Percentiles rank a stretch among this genome's conserved stretches.
phyloP scores from a whole-genome alignment of 2,888 invertebrate species.

The Oscheius sp. region DNA sequence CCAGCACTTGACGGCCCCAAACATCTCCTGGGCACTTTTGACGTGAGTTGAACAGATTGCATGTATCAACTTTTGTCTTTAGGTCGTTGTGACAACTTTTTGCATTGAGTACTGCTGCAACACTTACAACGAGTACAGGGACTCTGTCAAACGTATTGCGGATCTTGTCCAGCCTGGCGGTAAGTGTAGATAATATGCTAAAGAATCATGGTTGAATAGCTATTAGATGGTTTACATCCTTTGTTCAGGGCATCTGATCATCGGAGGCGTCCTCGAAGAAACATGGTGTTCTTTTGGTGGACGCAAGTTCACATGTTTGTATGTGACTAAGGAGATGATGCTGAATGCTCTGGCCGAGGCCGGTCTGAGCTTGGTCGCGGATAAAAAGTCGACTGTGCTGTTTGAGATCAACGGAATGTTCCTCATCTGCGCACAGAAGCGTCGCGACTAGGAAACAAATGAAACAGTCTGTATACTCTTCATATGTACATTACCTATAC shows the following conservation, averaged over 20 bases:
- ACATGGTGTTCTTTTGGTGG: constrained; percentile 72
- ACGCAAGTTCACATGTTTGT: constrained; percentile 67
- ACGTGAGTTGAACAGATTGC: constrained; percentile 42
- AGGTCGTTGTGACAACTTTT: constrained; percentile 68
- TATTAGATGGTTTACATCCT: background rate
- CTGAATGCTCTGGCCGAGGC: constrained; percentile 63
- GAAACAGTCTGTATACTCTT: background rate
- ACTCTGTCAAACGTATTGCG: constrained; percentile 57
- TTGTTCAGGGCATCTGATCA: constrained; percentile 56
- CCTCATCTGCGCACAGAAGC: constrained; percentile 57
- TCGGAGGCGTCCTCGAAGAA: constrained; percentile 71
- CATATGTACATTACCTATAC: background rate
- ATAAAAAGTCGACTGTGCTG: constrained; percentile 50
- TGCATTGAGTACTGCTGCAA: constrained; percentile 71
- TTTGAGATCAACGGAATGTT: constrained; percentile 71
- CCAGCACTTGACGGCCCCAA: constrained; percentile 60
- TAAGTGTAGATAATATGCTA: background rate
- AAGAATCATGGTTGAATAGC: background rate
- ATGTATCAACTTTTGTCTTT: constrained; percentile 25
- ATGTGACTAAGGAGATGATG: constrained; percentile 65
- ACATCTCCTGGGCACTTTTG: constrained; percentile 56
- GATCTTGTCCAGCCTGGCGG: constrained; percentile 60
- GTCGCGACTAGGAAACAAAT: background rate
- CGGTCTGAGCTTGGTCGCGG: constrained; percentile 55
- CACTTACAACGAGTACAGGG: constrained; percentile 62